These are phyloP conservation scores for Phrynocephalus vlangalii DNA, from an alignment of 2,797 vertebrate species.

Conservation along the genomic window DNA sequence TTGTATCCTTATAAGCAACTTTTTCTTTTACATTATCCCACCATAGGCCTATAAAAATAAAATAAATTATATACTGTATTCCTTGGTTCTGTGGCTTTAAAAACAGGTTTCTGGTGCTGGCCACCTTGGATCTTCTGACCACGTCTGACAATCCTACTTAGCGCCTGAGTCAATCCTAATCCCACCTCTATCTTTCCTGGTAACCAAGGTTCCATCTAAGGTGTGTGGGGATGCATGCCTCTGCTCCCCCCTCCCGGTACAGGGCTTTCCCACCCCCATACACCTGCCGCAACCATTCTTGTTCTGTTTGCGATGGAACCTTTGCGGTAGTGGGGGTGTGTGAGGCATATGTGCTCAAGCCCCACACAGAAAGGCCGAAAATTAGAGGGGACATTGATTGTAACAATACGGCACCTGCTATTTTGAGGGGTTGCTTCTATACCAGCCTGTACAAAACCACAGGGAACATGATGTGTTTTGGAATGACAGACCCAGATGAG, in stretches of 20 bases:
- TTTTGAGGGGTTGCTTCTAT: neutral
- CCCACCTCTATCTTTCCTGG: neutral
- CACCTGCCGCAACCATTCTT: too few species aligned
- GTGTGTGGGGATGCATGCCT: too few species aligned
- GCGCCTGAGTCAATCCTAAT: neutral
- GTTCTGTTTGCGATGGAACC: too few species aligned
- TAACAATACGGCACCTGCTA: neutral
- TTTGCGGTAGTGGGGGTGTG: too few species aligned
- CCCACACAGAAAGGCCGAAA: too few species aligned
- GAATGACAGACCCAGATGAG: neutral
- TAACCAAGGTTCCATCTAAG: too few species aligned
- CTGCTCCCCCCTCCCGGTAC: too few species aligned
- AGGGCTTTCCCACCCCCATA: too few species aligned
- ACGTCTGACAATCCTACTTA: neutral
- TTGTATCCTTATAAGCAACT: neutral
- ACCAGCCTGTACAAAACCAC: neutral
- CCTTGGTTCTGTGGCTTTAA: neutral
- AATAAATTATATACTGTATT: neutral
- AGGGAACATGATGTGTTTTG: neutral
- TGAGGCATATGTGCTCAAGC: too few species aligned
- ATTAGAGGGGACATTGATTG: too few species aligned
- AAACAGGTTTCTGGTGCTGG: neutral
- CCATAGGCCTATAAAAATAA: neutral
- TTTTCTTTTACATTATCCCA: neutral
- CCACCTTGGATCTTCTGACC: neutral